Evolutionary conservation across 92 coral and sea anemone genomes (phyloP), one percentile per base, ranked within the genome.

Genomic region (Epizoanthus ramosus): DNA sequence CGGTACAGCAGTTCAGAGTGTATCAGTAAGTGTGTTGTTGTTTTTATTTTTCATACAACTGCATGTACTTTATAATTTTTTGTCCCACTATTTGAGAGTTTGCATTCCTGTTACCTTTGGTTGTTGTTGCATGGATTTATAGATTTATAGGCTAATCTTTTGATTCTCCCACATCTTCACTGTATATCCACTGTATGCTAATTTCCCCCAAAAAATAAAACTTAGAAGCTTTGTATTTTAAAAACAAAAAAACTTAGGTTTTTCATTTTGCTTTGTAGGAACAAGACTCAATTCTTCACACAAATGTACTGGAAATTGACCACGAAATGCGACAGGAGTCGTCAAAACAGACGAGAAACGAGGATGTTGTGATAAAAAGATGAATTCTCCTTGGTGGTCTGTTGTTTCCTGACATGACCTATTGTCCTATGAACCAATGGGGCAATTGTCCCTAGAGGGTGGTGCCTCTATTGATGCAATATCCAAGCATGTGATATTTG

Each of bases 341-440:
- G 73, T 47, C 77, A 52, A 45, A 72, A 73, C 80, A 18, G 80
- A 57, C 54, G 56, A 33, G 52, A 75, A 43, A 57, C 23, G 25
- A 28, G 59, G 16, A 73, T 24, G 10, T 75, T 77, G 41, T 88
- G 97, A 91, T 93, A 74, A 87, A 89, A 84, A 8, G 57, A 47
- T 74, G 69, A 70, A 81, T 88, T 93, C 98, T 93, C 98, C 90
- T 80, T 41, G 41, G 60, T 25, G 31, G 43, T 57, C 81, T 84
- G 80, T 85, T 84, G 91, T 87, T 93, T 72, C 88, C 84, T 88
- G 98, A 91, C 85, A 86, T 82, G 81, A 85, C 83, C 31, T 74
- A 84, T 87, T 93, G 91, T 86, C 81, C 63, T 75, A 31, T 90
- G 79, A 73, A 77, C 99, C 99, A 96, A 96, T 93, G 93, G 88